Evolutionary conservation across 2,888 invertebrate species (phyloP).

Genomic region (Nomada hirtipes): DNA sequence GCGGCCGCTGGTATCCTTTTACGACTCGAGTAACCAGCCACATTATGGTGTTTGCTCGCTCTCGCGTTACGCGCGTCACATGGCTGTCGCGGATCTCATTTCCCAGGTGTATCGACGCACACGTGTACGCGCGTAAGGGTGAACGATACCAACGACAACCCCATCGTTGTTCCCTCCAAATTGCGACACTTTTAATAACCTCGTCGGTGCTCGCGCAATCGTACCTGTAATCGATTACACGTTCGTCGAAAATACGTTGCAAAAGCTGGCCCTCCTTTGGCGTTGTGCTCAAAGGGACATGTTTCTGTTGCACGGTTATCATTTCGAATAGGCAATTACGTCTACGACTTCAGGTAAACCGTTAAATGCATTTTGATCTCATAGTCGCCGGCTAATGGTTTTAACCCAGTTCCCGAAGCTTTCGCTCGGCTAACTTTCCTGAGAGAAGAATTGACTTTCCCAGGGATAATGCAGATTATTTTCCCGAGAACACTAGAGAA

Average conservation of each 20-base stretch:
- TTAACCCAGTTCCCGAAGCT: constrained; percentile 41
- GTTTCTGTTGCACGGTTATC: background rate
- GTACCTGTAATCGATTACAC: background rate
- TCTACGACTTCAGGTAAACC: constrained; percentile 38
- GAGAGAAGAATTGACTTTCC: constrained; percentile 24
- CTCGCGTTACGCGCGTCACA: constrained; percentile 34
- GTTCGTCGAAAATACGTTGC: background rate
- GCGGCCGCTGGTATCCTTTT: constrained; percentile 32
- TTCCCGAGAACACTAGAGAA: constrained; percentile 4
- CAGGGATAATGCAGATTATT: constrained; percentile 22
- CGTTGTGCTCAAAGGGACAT: constrained; percentile 1
- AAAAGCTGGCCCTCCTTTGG: background rate
- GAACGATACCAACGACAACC: constrained; percentile 23
- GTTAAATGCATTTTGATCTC: constrained; percentile 47
- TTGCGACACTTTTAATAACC: constrained; percentile 25
- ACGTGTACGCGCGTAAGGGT: constrained; percentile 12
- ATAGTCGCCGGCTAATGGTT: constrained; percentile 46
- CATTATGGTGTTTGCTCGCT: constrained; percentile 38
- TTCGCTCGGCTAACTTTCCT: constrained; percentile 4
- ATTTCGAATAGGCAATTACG: constrained; percentile 27
- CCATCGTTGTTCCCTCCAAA: constrained; percentile 12
- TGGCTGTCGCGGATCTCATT: constrained; percentile 33
- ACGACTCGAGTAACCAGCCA: constrained; percentile 26
- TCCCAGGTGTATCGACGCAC: constrained; percentile 41
- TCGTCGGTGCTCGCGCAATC: background rate